A percentile compares a stretch with the other conserved stretches of the same genome.
Conservation (phyloP, 2,888 invertebrate species). For the Conus canariensis region DNA sequence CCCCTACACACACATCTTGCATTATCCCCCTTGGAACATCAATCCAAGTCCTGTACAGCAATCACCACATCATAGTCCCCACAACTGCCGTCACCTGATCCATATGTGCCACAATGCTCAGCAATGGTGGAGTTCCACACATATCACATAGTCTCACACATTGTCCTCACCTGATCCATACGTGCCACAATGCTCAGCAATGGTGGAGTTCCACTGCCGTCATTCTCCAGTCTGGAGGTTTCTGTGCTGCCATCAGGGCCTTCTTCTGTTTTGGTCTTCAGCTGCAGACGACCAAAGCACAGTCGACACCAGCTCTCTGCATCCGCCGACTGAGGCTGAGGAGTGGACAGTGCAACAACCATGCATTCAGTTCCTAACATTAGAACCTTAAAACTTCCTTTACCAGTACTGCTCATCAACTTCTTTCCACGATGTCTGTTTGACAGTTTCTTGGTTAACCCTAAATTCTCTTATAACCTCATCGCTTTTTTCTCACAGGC, state of each 20-base stretch:
- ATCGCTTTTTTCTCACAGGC: too few relatives aligned
- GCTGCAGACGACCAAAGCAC: constrained; percentile 77
- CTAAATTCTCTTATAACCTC: too few relatives aligned
- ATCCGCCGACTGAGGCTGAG: constrained; percentile 79
- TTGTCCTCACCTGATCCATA: constrained; percentile 78
- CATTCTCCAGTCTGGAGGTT: constrained; percentile 20
- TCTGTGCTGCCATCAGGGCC: background rate
- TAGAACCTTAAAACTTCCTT: background rate
- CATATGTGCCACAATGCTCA: constrained; percentile 79
- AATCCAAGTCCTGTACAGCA: too few relatives aligned
- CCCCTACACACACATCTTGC: too few relatives aligned
- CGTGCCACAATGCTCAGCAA: constrained; percentile 78
- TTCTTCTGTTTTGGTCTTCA: constrained; percentile 29
- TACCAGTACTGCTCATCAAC: background rate
- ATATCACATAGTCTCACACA: too few relatives aligned
- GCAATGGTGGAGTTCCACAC: constrained; percentile 75
- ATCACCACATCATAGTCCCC: too few relatives aligned
- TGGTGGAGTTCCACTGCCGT: constrained; percentile 73
- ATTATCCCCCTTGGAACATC: too few relatives aligned
- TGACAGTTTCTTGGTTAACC: too few relatives aligned
- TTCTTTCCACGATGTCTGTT: too few relatives aligned
- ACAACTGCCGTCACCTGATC: constrained; percentile 74
- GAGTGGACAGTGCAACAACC: background rate
- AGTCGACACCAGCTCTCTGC: constrained; percentile 80
- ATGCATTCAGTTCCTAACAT: background rate